These are phyloP conservation scores for Oryzias curvinotus DNA, from an alignment of 2,113 vertebrate genomes.

Conservation along the genomic window DNA sequence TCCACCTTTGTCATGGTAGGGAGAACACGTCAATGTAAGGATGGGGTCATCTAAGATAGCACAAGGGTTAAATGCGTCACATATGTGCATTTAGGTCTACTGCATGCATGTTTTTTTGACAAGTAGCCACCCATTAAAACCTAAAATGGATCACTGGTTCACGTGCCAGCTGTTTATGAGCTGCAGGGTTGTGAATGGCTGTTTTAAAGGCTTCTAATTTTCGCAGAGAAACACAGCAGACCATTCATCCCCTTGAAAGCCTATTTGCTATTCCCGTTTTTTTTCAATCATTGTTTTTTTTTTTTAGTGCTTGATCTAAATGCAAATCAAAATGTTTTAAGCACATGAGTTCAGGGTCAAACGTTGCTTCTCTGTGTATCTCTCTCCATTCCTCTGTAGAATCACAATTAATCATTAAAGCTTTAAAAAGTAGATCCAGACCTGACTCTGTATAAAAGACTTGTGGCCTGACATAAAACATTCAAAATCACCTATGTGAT, in stretches of 20 bases:
- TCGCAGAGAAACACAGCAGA: not conserved
- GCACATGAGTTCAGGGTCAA: too few species aligned
- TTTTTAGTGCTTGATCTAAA: not conserved
- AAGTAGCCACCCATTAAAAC: not conserved
- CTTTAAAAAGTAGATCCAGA: not conserved
- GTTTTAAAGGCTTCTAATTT: conserved; percentile 5
- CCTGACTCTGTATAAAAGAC: not conserved
- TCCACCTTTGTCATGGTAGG: too few species aligned
- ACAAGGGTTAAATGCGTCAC: too few species aligned
- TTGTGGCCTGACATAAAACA: not conserved
- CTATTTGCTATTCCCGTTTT: too few species aligned
- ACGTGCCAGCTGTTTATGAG: not conserved
- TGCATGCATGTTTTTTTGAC: not conserved
- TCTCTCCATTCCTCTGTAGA: not conserved
- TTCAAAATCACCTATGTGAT: not conserved
- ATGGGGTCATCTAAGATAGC: too few species aligned
- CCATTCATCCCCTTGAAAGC: not conserved
- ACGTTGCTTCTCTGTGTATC: not conserved
- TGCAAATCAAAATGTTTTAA: not conserved
- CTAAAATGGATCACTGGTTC: not conserved
- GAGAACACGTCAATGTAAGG: too few species aligned
- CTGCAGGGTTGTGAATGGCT: not conserved
- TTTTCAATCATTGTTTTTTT: too few species aligned
- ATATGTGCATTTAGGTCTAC: not conserved
- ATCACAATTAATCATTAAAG: not conserved